Base-by-base conservation (phyloP, 2,113 vertebrate genomes). In the Leucoraja erinaceus region DNA sequence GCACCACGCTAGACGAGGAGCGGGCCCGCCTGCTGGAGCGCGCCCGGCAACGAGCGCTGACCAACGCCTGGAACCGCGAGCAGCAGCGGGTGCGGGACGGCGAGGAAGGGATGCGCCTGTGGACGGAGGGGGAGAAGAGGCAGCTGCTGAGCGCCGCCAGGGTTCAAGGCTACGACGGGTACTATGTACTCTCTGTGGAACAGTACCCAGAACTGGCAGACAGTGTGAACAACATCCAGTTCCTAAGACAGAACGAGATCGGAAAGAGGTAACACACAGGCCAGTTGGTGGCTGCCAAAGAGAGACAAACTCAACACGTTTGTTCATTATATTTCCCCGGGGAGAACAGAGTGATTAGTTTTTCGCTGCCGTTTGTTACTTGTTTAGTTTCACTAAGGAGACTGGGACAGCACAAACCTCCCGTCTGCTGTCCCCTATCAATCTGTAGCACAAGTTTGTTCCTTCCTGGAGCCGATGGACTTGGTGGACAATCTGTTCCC, bases 141-240 rank as follows among this genome's bases (percentile, higher is more conserved):
- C 99, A 99, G 96, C 96, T 99, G 93, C 96, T 99, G 93, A 99
- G 98, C 94, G 97, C 97, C 1, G 99, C 98, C 84, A 98, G 98
- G 93, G 99, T 99, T 93, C 96, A 98, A 96, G 98, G 99, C 93
- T 99, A 98, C 0, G 99, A 99, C 93, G 99, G 99, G 94, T 99
- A 99, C 97, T 99, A 99, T 94, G 97, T 99, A 96, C 98, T 99
- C 94, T 99, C 99, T 31, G 98, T 98, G 93, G 98, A 99, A 96
- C 99, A 99, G 97, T 99, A 99, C 97, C 99, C 99, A 0, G 99
- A 99, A 95, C 96, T 99, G 95, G 98, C 98, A 76, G 99, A 99
- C 97, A 99, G 98, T 38, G 97, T 98, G 93, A 99, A 98, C 95
- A 99, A 99, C 95, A 98, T 99, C 95, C 98, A 99, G 95, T 99